phyloP scores from a whole-genome alignment of 2,797 vertebrate species.

The Australoheros facetus region DNA sequence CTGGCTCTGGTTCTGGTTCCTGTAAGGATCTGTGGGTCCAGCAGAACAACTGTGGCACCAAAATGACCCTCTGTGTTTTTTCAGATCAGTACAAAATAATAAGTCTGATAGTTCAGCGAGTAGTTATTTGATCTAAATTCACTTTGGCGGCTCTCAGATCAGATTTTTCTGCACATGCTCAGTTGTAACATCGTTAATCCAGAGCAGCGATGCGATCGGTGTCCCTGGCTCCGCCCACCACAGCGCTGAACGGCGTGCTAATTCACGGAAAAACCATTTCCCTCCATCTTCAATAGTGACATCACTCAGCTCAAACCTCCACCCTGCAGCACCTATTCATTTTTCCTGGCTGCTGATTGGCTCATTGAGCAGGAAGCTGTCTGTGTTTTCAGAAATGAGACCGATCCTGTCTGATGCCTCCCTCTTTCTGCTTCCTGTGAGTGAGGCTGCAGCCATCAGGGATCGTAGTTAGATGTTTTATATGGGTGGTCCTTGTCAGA shows the following conservation, averaged over 20 bases:
- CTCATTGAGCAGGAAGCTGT: neutral
- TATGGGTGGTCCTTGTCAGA: too few species aligned
- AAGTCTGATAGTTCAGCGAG: neutral
- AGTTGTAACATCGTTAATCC: neutral
- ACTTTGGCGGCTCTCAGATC: neutral
- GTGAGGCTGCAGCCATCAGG: neutral
- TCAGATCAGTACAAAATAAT: neutral
- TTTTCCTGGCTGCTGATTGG: neutral
- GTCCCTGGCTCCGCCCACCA: neutral
- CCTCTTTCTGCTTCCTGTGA: neutral
- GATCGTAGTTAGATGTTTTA: too few species aligned
- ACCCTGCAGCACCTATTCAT: neutral
- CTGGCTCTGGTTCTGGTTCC: neutral
- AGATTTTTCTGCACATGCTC: neutral
- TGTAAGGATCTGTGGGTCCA: neutral
- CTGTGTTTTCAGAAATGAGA: neutral
- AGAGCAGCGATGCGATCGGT: rapidly evolving
- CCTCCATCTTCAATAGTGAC: neutral
- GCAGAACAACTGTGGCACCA: neutral
- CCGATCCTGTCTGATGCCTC: neutral
- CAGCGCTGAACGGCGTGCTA: neutral
- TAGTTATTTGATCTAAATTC: neutral
- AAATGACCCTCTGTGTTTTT: neutral
- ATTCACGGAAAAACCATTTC: neutral
- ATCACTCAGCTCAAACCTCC: too few species aligned